Evolutionary conservation across 2,113 vertebrate species (phyloP), one percentile per base, ranked within the genome.

Genomic region (Pelodiscus sinensis): DNA sequence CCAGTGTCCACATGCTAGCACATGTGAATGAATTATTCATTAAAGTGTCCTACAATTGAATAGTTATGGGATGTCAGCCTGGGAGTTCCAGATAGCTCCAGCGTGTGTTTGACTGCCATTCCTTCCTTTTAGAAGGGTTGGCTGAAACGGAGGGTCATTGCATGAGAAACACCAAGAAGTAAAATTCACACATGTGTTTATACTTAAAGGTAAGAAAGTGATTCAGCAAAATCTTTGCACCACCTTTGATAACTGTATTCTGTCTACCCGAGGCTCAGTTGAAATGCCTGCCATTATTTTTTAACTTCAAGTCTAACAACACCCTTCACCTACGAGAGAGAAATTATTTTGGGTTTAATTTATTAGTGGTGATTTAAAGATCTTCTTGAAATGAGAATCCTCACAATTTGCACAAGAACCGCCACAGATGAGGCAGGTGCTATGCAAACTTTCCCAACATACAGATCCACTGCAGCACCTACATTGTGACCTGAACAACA

Each of bases 341-440:
- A 2, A 86, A 6, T 4, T 18, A 38, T 1, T 1, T 19, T 56
- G 85, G 92, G 50, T n/a, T 38, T 94, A 80, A 54, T 29, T 94
- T 96, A 96, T 75, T 84, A 75, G 78, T 55, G 75, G 25, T 14
- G 75, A 92, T 89, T 95, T 94, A 83, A 21, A 96, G 44, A 89
- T 91, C 56, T 88, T 88, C 80, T 38, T 83, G 81, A 79, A 50
- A 22, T 81, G 71, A 90, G 57, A 58, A 94, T 92, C 57, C 55
- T n/a, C 51, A 25, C 78, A 78, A 1, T 83, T 95, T 92, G 55
- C 75, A 84, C 58, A 24, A 89, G 60, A 82, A 71, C 12, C 51
- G 27, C 68, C 82, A 90, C 85, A 80, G 85, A 88, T 78, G 82
- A 68, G 52, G 14, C 21, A 83, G 85, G 52, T 81, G 9, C 9